phyloP scores from a whole-genome alignment of 2,113 vertebrate species.

The Spheniscus mendiculus region DNA sequence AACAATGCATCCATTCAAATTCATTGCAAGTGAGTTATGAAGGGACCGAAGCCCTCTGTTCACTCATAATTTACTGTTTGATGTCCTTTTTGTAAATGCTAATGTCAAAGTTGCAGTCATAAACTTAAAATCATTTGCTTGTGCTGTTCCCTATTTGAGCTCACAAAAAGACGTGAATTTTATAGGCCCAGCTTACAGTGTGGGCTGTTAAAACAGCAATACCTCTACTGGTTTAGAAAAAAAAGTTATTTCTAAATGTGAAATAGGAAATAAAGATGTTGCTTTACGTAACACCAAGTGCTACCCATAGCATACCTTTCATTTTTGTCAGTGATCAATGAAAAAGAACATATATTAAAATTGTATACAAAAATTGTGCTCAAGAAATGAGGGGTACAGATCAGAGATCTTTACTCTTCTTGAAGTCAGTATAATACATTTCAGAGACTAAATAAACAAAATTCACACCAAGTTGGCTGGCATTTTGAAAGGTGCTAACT shows the following conservation, averaged over 20 bases:
- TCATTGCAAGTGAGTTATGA: not conserved
- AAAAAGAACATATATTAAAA: not conserved
- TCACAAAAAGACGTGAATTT: not conserved
- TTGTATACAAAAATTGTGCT: not conserved
- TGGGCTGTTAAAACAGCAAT: not conserved
- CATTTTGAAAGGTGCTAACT: slow-evolving; percentile 42
- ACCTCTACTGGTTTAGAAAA: not conserved
- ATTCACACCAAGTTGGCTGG: not conserved
- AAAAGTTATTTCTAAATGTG: not conserved
- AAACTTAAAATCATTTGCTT: not conserved
- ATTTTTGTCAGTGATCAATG: not conserved
- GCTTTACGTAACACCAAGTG: not conserved
- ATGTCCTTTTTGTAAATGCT: not conserved
- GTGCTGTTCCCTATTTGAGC: not conserved
- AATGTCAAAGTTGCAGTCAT: not conserved
- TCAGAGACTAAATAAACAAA: slow-evolving; percentile 25
- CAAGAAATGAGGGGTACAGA: not conserved
- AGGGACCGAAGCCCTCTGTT: not conserved
- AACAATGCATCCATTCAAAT: not conserved
- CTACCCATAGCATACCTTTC: not conserved
- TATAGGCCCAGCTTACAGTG: not conserved
- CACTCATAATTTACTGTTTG: not conserved
- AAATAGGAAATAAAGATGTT: not conserved
- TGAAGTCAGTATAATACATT: not conserved
- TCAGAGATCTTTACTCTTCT: not conserved